Conservation (phyloP, 2,888 invertebrate species). For the Allolobophora icterica region DNA sequence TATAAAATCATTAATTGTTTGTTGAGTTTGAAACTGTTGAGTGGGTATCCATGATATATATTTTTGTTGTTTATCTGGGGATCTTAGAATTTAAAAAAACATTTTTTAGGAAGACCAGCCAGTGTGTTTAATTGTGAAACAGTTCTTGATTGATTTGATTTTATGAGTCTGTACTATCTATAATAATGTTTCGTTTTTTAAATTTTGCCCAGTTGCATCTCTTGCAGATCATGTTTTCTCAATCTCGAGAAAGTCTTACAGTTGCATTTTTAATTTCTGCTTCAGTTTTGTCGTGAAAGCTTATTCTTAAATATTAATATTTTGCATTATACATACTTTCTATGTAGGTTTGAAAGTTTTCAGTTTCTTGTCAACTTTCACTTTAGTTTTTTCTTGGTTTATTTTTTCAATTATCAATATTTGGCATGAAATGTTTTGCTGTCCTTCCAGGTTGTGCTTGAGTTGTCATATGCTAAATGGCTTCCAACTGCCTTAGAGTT, state of each 20-base stretch:
- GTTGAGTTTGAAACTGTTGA: background rate
- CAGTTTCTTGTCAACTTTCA: background rate
- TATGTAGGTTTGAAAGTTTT: background rate
- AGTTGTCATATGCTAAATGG: background rate
- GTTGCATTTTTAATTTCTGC: background rate
- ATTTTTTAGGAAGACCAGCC: background rate
- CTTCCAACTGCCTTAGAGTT: background rate
- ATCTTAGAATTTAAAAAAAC: background rate
- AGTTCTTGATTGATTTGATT: too few species aligned
- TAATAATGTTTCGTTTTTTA: background rate
- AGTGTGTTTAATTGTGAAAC: background rate
- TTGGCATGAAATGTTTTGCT: background rate
- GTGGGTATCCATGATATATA: background rate
- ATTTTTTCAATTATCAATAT: background rate
- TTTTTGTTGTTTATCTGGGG: background rate
- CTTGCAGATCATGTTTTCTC: background rate
- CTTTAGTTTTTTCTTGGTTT: background rate
- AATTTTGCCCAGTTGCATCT: background rate
- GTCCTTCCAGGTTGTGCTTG: background rate
- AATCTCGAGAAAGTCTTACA: background rate
- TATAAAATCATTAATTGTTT: background rate
- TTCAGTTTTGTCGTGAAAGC: background rate
- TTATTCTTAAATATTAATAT: background rate
- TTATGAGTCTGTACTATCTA: too few species aligned
- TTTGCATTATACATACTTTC: background rate